These are phyloP conservation scores for Mastomys coucha DNA, from an alignment of 2,113 vertebrate genomes.

Conservation along the genomic window DNA sequence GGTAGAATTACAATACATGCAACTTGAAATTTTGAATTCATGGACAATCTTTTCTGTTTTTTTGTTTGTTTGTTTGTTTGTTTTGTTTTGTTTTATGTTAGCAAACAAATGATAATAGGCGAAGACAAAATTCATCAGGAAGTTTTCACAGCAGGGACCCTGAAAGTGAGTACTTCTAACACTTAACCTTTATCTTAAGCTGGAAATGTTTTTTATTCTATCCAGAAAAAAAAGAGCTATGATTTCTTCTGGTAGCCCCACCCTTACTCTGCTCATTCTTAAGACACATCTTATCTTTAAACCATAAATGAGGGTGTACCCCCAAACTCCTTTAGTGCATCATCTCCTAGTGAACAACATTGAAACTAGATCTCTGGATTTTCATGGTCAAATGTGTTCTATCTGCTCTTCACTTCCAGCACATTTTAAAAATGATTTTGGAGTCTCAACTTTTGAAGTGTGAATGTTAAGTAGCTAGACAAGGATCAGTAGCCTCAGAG, in stretches of 20 bases:
- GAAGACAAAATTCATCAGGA: not conserved
- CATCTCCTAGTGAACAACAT: not conserved
- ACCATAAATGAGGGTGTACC: not conserved
- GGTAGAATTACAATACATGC: not conserved
- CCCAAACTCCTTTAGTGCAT: not conserved
- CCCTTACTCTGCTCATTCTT: too few relatives aligned
- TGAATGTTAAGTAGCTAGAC: not conserved
- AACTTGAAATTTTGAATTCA: slow-evolving; percentile 18
- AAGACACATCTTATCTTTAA: not conserved
- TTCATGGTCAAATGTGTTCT: not conserved
- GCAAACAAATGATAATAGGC: not conserved
- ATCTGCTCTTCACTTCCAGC: not conserved
- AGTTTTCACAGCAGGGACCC: not conserved
- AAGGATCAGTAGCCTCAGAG: not conserved
- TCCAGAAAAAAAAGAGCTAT: not conserved
- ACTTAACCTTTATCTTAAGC: not conserved
- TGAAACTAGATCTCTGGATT: not conserved
- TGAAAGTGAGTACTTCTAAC: not conserved
- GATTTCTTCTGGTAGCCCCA: not conserved
- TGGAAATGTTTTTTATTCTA: not conserved
- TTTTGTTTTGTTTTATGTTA: not conserved
- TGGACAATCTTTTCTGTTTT: not conserved
- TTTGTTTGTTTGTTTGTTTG: too few relatives aligned
- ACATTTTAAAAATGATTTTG: not conserved
- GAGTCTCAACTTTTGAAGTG: not conserved